Conservation (phyloP, 2,113 vertebrate genomes). For the Cyanoderma ruficeps region DNA sequence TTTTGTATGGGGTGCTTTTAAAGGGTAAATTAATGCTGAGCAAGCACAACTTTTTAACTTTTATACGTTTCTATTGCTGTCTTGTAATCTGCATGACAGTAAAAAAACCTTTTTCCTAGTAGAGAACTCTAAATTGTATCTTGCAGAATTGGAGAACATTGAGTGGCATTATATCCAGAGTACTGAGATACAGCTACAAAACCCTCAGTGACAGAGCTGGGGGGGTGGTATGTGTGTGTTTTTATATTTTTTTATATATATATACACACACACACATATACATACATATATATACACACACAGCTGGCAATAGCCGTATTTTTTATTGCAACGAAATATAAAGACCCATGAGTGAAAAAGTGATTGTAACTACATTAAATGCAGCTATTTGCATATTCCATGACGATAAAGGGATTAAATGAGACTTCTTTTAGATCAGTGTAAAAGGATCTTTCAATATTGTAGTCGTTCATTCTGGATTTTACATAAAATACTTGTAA, state of each 20-base stretch:
- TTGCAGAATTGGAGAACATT: constrained; percentile 62
- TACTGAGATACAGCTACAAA: constrained; percentile 51
- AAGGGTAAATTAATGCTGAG: background rate
- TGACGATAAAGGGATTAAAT: constrained; percentile 13
- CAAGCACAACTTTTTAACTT: background rate
- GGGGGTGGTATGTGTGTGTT: background rate
- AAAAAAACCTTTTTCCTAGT: background rate
- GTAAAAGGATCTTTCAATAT: background rate
- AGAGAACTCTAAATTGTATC: constrained; percentile 52
- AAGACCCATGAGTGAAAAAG: constrained; percentile 1
- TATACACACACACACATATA: too few species aligned
- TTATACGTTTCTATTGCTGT: constrained; percentile 24
- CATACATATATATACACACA: too few species aligned
- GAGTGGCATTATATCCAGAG: constrained; percentile 67
- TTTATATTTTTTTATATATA: rapidly evolving
- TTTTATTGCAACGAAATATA: constrained; percentile 47
- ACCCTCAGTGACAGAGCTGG: constrained; percentile 11
- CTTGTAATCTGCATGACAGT: background rate
- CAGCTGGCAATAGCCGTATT: background rate
- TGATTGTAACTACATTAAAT: constrained; percentile 42
- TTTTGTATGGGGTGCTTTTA: background rate
- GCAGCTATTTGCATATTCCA: constrained; percentile 20
- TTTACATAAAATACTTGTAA: background rate
- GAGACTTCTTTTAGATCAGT: background rate
- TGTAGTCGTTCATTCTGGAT: background rate